phyloP scores from a whole-genome alignment of 2,797 vertebrate species.

The Notamacropus eugenii region DNA sequence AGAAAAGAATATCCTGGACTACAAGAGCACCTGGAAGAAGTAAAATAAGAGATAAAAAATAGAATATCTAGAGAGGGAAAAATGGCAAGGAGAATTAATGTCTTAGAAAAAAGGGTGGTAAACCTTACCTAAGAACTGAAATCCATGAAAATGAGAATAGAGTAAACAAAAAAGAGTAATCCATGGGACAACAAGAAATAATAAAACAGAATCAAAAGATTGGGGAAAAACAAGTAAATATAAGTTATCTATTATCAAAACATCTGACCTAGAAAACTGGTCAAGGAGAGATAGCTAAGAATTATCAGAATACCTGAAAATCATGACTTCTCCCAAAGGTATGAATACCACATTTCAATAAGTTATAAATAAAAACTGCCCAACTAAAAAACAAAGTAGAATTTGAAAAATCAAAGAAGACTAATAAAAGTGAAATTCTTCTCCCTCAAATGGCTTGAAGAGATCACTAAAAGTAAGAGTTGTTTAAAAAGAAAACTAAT shows the following conservation, averaged over 20 bases:
- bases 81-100: neutral
- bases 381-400: neutral
- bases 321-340: neutral
- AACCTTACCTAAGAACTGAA: neutral
- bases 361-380: neutral
- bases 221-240: neutral
- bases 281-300: neutral
- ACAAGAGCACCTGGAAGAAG: neutral
- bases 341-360: neutral
- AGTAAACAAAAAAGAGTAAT: neutral
- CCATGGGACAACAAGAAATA: neutral
- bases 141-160: neutral
- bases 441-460: neutral
- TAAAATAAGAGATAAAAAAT: neutral
- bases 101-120: neutral
- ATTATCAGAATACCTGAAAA: neutral
- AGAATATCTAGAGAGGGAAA: neutral
- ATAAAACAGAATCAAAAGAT: neutral
- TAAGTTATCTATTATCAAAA: neutral
- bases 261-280: neutral
- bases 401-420: neutral
- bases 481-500: neutral
- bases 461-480: neutral
- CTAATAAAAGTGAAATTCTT: neutral
- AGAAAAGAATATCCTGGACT: neutral